Conservation (phyloP, 2,888 invertebrate species). For the Ochropleura leucogaster region DNA sequence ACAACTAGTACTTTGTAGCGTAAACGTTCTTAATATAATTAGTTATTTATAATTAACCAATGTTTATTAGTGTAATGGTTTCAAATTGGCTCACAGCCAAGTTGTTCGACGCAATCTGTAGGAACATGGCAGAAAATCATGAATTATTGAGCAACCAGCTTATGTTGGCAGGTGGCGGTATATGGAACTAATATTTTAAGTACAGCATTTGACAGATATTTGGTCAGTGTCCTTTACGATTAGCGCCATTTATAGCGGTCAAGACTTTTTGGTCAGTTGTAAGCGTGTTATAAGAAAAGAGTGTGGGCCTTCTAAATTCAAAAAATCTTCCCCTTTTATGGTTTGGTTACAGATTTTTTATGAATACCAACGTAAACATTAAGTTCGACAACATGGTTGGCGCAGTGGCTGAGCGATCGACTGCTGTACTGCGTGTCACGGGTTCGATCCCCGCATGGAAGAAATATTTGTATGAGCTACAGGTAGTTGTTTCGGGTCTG, state of each 20-base stretch:
- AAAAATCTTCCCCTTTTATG: conserved; percentile 7
- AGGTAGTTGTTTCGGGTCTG: too few species aligned
- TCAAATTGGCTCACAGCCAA: conserved; percentile 38
- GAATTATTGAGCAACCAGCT: conserved; percentile 42
- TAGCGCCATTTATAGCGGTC: conserved; percentile 3
- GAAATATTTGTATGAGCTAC: too few species aligned
- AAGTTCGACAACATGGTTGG: too few species aligned
- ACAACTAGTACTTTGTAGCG: conserved; percentile 19
- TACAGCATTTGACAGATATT: conserved; percentile 3
- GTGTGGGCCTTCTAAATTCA: background rate
- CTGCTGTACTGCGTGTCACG: too few species aligned
- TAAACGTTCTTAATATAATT: conserved; percentile 35
- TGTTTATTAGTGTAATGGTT: conserved; percentile 39
- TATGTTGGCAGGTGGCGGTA: conserved; percentile 2
- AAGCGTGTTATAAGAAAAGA: background rate
- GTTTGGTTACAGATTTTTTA: conserved; percentile 11
- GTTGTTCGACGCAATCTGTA: conserved; percentile 46
- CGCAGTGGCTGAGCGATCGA: too few species aligned
- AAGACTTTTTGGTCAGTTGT: conserved; percentile 4
- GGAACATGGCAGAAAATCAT: conserved; percentile 40
- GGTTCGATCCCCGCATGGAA: too few species aligned
- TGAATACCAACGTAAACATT: background rate
- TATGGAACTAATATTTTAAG: background rate
- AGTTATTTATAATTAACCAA: conserved; percentile 42
- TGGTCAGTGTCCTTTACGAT: background rate